Conservation (phyloP, 2,113 vertebrate species). For the Ornithorhynchus anatinus region DNA sequence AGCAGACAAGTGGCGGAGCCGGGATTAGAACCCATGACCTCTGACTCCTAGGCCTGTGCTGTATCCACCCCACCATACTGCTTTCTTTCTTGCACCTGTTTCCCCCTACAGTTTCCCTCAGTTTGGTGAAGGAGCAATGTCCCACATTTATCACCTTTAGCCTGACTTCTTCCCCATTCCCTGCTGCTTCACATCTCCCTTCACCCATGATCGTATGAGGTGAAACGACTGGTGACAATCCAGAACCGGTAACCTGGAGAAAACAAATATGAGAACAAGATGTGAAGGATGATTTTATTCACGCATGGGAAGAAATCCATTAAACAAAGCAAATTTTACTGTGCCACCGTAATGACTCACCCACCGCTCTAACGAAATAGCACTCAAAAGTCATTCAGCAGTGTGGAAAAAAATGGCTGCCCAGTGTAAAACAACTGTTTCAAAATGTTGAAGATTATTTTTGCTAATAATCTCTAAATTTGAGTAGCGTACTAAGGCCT, state of each 20-base stretch:
- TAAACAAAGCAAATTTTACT: slow-evolving; percentile 14
- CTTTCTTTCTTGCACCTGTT: too few relatives aligned
- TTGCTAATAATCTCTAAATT: background rate
- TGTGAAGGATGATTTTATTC: slow-evolving; percentile 31
- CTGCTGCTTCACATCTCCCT: background rate
- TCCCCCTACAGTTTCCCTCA: too few relatives aligned
- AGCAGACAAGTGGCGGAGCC: too few relatives aligned
- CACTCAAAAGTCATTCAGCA: background rate
- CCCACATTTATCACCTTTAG: too few relatives aligned
- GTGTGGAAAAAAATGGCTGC: slow-evolving; percentile 10
- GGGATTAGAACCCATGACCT: too few relatives aligned
- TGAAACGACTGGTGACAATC: background rate
- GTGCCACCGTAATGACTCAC: background rate
- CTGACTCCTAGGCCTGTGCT: too few relatives aligned
- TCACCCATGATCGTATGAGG: background rate
- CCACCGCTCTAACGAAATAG: slow-evolving; percentile 4
- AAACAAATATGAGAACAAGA: background rate
- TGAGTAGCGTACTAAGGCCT: background rate
- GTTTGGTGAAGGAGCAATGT: too few relatives aligned
- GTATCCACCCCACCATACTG: too few relatives aligned
- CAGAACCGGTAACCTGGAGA: slow-evolving; percentile 11
- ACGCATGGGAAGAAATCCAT: slow-evolving; percentile 26
- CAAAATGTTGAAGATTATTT: slow-evolving; percentile 3
- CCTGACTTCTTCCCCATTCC: too few relatives aligned
- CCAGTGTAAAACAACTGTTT: background rate